Percentiles rank a stretch among this genome's conserved stretches.
Conservation (phyloP, 2,888 invertebrate species). For the Apeira syringaria region DNA sequence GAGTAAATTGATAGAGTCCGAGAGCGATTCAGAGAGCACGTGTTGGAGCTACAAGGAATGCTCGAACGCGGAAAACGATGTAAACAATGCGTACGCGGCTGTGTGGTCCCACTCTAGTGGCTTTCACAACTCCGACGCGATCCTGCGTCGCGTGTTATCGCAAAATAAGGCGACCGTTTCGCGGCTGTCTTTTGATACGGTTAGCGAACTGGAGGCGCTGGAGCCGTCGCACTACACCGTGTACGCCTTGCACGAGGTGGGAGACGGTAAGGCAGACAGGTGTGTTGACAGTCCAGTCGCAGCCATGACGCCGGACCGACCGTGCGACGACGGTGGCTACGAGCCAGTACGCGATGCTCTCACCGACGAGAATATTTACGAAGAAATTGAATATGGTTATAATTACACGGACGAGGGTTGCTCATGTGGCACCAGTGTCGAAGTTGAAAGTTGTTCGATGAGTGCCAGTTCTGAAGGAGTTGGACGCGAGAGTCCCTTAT, state of each 20-base stretch:
- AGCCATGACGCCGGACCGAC: slow-evolving; percentile 71
- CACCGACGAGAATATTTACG: slow-evolving; percentile 77
- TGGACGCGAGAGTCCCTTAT: slow-evolving; percentile 72
- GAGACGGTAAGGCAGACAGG: slow-evolving; percentile 55
- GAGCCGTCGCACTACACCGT: slow-evolving; percentile 61
- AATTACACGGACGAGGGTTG: slow-evolving; percentile 74
- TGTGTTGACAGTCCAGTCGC: slow-evolving; percentile 58
- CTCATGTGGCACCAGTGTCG: slow-evolving; percentile 74
- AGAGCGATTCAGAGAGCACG: slow-evolving; percentile 72
- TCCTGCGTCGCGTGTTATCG: slow-evolving; percentile 59
- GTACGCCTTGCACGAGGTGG: slow-evolving; percentile 72
- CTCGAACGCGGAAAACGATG: slow-evolving; percentile 51
- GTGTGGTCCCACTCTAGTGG: slow-evolving; percentile 76
- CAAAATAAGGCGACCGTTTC: slow-evolving; percentile 66
- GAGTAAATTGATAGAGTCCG: slow-evolving; percentile 47
- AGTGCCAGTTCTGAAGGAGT: slow-evolving; percentile 74
- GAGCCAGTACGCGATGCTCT: slow-evolving; percentile 74
- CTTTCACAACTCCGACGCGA: slow-evolving; percentile 73
- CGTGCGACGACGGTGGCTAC: slow-evolving; percentile 73
- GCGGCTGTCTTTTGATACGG: slow-evolving; percentile 68
- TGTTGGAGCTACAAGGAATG: slow-evolving; percentile 79
- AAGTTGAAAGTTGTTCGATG: slow-evolving; percentile 72
- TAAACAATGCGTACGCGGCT: slow-evolving; percentile 60
- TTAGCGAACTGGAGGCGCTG: slow-evolving; percentile 50
- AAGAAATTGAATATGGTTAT: slow-evolving; percentile 71